Conservation (phyloP, 2,888 invertebrate genomes). For the Hypselothyrea guttata region DNA sequence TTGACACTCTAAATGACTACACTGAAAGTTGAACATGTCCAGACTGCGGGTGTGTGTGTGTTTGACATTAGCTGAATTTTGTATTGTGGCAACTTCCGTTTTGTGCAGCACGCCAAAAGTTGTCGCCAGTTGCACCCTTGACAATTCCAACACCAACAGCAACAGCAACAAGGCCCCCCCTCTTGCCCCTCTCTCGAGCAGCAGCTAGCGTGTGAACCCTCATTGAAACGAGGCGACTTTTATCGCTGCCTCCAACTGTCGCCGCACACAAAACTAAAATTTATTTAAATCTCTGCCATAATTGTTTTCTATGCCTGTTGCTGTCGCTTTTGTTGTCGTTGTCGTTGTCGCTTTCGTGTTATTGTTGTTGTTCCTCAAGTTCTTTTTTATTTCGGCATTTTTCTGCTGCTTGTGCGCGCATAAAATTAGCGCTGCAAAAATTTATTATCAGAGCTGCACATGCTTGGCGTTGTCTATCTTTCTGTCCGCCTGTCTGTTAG, state of each 20-base stretch:
- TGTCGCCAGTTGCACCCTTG: slow-evolving; percentile 64
- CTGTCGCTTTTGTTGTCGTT: slow-evolving; percentile 18
- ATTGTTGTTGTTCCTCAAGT: slow-evolving; percentile 24
- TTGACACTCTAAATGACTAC: slow-evolving; percentile 48
- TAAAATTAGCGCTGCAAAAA: slow-evolving; percentile 62
- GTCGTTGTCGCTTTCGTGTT: slow-evolving; percentile 6
- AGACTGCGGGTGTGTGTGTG: slow-evolving; percentile 20
- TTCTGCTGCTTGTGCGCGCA: slow-evolving; percentile 43
- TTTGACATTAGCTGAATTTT: slow-evolving; percentile 47
- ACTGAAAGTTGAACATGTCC: slow-evolving; percentile 38
- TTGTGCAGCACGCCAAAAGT: slow-evolving; percentile 48
- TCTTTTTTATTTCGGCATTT: slow-evolving; percentile 15
- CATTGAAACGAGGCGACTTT: slow-evolving; percentile 43
- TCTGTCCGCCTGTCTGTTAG: slow-evolving; percentile 4
- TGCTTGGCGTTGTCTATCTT: slow-evolving; percentile 26
- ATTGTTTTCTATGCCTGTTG: slow-evolving; percentile 68
- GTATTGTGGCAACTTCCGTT: slow-evolving; percentile 56
- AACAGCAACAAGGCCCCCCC: slow-evolving; percentile 11
- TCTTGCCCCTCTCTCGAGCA: slow-evolving; percentile 1
- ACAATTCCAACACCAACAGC: slow-evolving; percentile 40
- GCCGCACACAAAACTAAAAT: slow-evolving; percentile 54
- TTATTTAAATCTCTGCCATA: slow-evolving; percentile 72
- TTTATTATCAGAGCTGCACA: slow-evolving; percentile 56
- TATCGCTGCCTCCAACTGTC: slow-evolving; percentile 27
- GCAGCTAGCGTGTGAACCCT: slow-evolving; percentile 64